Evolutionary conservation across 2,888 invertebrate genomes (phyloP).

Genomic region (Coecobrya sp.): DNA sequence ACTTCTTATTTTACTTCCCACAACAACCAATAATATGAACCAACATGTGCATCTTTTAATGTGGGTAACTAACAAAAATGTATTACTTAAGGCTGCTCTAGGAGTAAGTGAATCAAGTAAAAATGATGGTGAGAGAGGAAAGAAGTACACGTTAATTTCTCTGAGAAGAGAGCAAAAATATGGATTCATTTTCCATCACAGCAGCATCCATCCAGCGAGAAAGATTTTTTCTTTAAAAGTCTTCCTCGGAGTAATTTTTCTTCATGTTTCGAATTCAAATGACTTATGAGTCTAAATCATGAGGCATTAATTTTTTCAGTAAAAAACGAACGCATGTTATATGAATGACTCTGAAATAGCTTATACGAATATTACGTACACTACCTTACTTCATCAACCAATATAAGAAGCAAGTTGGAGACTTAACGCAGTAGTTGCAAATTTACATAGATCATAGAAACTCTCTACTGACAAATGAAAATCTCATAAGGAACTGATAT

Average conservation of each 20-base stretch:
- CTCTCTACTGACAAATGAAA: background rate
- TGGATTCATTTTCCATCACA: slow-evolving; percentile 50
- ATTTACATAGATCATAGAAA: background rate
- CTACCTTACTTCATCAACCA: background rate
- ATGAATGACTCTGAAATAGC: background rate
- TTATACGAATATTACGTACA: background rate
- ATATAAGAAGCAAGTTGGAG: background rate
- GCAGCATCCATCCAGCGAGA: slow-evolving; percentile 28
- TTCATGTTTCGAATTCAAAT: slow-evolving; percentile 51
- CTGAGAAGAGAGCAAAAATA: slow-evolving; percentile 29
- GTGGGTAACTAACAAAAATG: slow-evolving; percentile 39
- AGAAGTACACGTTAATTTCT: slow-evolving; percentile 40
- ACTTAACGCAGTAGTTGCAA: slow-evolving; percentile 9
- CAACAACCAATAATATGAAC: slow-evolving; percentile 62
- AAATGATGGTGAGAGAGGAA: background rate
- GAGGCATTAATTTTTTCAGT: slow-evolving; percentile 10
- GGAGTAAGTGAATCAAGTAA: background rate
- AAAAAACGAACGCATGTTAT: background rate
- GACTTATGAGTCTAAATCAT: slow-evolving; percentile 49
- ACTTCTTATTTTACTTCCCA: slow-evolving; percentile 76
- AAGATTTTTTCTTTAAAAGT: slow-evolving; percentile 10
- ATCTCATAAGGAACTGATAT: background rate
- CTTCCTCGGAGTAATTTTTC: slow-evolving; percentile 28
- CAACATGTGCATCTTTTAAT: slow-evolving; percentile 31
- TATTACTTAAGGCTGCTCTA: background rate